A percentile compares a stretch with the other conserved stretches of the same genome.
These are phyloP conservation scores for Todiramphus saurophagus DNA, from an alignment of 2,113 vertebrate genomes.

Conservation along the genomic window DNA sequence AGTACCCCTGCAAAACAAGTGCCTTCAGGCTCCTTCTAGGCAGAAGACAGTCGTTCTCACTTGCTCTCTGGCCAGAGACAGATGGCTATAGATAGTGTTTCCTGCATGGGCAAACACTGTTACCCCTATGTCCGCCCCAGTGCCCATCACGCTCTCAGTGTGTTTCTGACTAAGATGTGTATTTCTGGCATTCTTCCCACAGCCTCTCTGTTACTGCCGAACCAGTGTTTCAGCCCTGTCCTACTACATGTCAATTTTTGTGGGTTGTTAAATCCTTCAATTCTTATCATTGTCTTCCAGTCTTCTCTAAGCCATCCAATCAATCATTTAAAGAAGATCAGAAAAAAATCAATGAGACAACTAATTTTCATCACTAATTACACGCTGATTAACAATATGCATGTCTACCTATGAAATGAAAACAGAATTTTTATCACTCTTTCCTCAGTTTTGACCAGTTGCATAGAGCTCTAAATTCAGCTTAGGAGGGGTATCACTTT, in stretches of 20 bases:
- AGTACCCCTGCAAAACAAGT: not conserved
- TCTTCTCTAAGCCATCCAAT: not conserved
- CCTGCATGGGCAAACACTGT: accelerated
- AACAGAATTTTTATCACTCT: not conserved
- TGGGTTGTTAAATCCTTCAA: not conserved
- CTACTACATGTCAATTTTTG: not conserved
- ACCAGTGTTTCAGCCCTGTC: not conserved
- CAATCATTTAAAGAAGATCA: not conserved
- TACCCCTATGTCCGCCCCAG: not conserved
- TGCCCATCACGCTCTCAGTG: not conserved
- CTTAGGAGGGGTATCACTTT: not conserved
- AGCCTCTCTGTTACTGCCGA: not conserved
- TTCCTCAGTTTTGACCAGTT: not conserved
- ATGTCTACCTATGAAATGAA: not conserved
- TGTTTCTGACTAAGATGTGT: not conserved
- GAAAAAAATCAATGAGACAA: not conserved
- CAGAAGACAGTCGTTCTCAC: not conserved
- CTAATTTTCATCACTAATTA: not conserved
- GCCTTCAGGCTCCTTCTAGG: not conserved
- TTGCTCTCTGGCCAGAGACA: not conserved
- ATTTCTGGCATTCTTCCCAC: not conserved
- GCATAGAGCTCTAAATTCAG: not conserved
- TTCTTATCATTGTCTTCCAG: not conserved
- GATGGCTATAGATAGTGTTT: not conserved
- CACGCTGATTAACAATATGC: not conserved